These are phyloP conservation scores for Neopelma chrysocephalum DNA, from an alignment of 2,797 vertebrate species.

Conservation along the genomic window DNA sequence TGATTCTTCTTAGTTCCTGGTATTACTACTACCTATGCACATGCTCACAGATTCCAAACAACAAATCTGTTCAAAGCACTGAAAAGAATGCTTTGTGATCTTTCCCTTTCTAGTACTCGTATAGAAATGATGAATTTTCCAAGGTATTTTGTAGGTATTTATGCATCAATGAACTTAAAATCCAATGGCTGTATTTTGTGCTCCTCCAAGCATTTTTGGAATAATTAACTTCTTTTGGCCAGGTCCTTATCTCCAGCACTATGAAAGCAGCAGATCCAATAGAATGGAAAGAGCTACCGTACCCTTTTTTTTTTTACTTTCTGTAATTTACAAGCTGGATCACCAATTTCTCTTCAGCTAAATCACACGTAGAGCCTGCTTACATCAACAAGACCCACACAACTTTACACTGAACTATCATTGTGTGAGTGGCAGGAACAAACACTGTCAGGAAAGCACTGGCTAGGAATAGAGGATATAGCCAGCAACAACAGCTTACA, in stretches of 20 bases:
- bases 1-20: neutral
- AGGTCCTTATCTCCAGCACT: neutral
- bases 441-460: neutral
- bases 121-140: neutral
- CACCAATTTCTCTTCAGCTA: neutral
- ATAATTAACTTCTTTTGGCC: neutral
- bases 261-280: neutral
- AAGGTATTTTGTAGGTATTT: neutral
- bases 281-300: neutral
- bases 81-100: neutral
- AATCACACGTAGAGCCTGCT: neutral
- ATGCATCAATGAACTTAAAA: neutral
- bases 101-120: neutral
- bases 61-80: neutral
- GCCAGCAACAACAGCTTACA: neutral
- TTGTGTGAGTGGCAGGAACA: neutral
- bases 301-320: neutral
- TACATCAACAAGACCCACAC: neutral
- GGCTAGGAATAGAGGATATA: neutral
- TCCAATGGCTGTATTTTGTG: neutral
- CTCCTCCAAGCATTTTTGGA: rapidly evolving
- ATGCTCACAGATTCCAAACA: neutral
- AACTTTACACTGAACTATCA: neutral
- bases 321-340: neutral
- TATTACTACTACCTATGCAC: neutral